Conservation (phyloP, 2,888 invertebrate genomes). For the Agrochola lychnidis region DNA sequence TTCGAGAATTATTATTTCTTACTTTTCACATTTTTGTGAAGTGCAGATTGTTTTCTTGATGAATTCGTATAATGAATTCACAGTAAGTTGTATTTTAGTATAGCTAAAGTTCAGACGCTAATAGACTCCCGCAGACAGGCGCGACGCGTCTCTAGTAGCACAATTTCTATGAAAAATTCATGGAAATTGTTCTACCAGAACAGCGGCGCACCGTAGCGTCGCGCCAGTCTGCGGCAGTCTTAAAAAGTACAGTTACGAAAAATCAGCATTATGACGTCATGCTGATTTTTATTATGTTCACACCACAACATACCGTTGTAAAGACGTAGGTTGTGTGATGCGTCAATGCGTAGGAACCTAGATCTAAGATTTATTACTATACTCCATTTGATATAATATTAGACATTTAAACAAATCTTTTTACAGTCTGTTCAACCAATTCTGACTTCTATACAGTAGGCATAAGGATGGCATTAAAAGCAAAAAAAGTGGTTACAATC, state of each 20-base stretch:
- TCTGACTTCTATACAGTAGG: too few relatives aligned
- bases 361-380: not conserved
- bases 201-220: not conserved
- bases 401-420: too few relatives aligned
- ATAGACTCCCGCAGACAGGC: too few relatives aligned
- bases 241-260: not conserved
- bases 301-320: slow-evolving; percentile 24
- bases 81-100: not conserved
- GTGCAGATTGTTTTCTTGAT: not conserved
- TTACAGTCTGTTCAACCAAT: too few relatives aligned
- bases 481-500: too few relatives aligned
- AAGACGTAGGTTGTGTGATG: not conserved
- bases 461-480: too few relatives aligned
- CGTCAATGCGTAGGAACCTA: not conserved
- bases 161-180: too few relatives aligned
- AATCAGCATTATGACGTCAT: slow-evolving; percentile 15
- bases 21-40: not conserved
- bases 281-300: not conserved
- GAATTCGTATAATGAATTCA: not conserved
- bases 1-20: not conserved
- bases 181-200: too few relatives aligned
- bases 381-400: too few relatives aligned
- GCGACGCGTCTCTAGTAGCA: too few relatives aligned
- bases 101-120: not conserved
- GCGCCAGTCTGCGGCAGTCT: too few relatives aligned